Conservation (phyloP, 2,888 invertebrate species). For the Habroteleia sp. region DNA sequence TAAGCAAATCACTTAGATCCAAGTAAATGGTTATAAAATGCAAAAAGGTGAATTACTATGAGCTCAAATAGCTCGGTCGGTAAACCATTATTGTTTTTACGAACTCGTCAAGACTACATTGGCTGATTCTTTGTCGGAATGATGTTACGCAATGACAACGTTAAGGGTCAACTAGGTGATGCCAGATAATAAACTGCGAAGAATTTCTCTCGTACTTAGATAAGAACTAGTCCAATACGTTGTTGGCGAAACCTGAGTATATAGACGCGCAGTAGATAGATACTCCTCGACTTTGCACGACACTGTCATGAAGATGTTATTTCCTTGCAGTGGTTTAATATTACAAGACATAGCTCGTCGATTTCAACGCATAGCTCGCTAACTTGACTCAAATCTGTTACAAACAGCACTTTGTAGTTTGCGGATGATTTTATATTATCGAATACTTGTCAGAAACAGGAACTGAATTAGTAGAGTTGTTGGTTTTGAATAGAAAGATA, state of each 20-base stretch:
- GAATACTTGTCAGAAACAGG: conserved; percentile 31
- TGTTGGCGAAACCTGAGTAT: conserved; percentile 49
- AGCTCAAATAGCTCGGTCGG: conserved; percentile 9
- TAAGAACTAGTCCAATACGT: conserved; percentile 50
- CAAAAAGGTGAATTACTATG: background rate
- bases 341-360: conserved; percentile 46
- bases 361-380: conserved; percentile 43
- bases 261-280: conserved; percentile 48
- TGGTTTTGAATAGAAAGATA: no score
- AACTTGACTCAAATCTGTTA: conserved; percentile 37
- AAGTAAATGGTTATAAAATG: background rate
- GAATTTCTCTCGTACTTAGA: conserved; percentile 45
- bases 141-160: conserved; percentile 37
- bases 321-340: conserved; percentile 52
- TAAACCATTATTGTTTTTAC: conserved; percentile 45
- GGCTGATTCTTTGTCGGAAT: conserved; percentile 10
- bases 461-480: conserved; percentile 8
- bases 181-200: conserved; percentile 55
- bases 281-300: conserved; percentile 43
- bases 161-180: conserved; percentile 24
- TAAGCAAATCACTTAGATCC: no score
- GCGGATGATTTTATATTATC: conserved; percentile 33
- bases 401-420: conserved; percentile 32
- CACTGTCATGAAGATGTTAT: conserved; percentile 47
- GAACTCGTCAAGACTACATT: conserved; percentile 27